Evolutionary conservation across 2,888 invertebrate species (phyloP).

Genomic region (Cephus rjabovi): DNA sequence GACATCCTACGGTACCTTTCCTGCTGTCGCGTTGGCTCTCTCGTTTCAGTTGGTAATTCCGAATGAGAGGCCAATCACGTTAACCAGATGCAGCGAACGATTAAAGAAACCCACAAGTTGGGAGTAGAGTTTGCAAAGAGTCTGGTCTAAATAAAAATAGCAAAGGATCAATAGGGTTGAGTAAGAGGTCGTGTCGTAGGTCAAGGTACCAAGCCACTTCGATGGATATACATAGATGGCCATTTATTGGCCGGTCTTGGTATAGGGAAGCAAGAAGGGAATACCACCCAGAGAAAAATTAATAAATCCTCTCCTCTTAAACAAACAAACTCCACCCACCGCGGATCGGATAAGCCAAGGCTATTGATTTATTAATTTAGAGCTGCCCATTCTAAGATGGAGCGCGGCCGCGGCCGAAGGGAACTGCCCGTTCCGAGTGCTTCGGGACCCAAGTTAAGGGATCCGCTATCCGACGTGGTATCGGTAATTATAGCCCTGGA

Average conservation of each 20-base stretch:
- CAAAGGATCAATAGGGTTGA: not conserved
- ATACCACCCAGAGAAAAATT: constrained; percentile 64
- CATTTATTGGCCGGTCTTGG: not conserved
- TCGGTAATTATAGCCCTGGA: constrained; percentile 65
- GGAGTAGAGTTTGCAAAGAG: not conserved
- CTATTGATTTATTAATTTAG: constrained; percentile 66
- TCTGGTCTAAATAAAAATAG: not conserved
- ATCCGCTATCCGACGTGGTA: constrained; percentile 64
- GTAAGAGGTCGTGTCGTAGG: not conserved
- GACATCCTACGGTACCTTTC: not conserved
- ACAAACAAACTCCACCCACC: constrained; percentile 66
- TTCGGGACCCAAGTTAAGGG: constrained; percentile 59
- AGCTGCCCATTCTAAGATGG: constrained; percentile 64
- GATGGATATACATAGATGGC: not conserved
- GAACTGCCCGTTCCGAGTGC: constrained; percentile 25
- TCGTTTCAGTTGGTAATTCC: not conserved
- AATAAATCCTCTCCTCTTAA: constrained; percentile 64
- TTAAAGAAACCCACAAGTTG: not conserved
- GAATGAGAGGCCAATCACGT: not conserved
- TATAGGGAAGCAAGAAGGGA: constrained; percentile 2
- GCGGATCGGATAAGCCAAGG: constrained; percentile 62
- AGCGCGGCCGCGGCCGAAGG: constrained; percentile 5
- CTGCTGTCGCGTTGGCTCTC: not conserved
- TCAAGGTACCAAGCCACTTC: not conserved
- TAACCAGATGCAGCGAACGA: not conserved